A percentile compares a stretch with the other conserved stretches of the same genome.
Evolutionary conservation across 37 sponge, comb jelly and placozoan species (phyloP).

Genomic region (Dysidea cf. avara): DNA sequence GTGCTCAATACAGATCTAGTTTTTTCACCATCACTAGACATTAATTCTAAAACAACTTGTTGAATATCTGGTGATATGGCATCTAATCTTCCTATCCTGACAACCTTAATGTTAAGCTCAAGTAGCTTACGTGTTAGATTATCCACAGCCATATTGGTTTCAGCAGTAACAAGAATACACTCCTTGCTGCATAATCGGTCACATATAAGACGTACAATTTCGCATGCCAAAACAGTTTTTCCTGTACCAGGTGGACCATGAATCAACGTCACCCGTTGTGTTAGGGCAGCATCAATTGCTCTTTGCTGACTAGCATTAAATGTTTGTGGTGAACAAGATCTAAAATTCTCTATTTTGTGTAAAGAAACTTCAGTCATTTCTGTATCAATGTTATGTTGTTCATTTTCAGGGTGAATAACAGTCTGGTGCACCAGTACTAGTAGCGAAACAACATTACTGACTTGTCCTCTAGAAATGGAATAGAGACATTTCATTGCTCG

Average conservation of each 20-base stretch:
- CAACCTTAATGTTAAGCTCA: conserved; percentile 20
- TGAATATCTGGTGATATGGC: conserved; percentile 39
- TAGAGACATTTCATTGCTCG: conserved; percentile 39
- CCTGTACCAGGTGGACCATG: conserved; percentile 90
- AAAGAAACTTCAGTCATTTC: background rate
- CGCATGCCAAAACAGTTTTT: conserved; percentile 69
- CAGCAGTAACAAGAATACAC: conserved; percentile 63
- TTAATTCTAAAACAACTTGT: conserved; percentile 36
- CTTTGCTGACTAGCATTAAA: conserved; percentile 54
- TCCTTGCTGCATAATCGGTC: background rate
- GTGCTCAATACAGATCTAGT: conserved; percentile 39
- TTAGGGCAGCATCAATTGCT: conserved; percentile 54
- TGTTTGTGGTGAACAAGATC: background rate
- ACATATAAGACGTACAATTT: conserved; percentile 40
- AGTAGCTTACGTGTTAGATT: conserved; percentile 53
- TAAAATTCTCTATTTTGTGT: background rate
- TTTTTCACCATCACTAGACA: background rate
- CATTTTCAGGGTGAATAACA: background rate
- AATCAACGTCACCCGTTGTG: conserved; percentile 57
- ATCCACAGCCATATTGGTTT: conserved; percentile 77
- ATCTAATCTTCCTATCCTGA: conserved; percentile 49
- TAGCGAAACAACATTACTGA: background rate
- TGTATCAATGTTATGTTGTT: background rate
- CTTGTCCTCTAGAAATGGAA: too few species aligned
- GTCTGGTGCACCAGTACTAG: conserved; percentile 15